Evolutionary conservation across 2,797 vertebrate species (phyloP).

Genomic region (Mormyrops attenuatus): DNA sequence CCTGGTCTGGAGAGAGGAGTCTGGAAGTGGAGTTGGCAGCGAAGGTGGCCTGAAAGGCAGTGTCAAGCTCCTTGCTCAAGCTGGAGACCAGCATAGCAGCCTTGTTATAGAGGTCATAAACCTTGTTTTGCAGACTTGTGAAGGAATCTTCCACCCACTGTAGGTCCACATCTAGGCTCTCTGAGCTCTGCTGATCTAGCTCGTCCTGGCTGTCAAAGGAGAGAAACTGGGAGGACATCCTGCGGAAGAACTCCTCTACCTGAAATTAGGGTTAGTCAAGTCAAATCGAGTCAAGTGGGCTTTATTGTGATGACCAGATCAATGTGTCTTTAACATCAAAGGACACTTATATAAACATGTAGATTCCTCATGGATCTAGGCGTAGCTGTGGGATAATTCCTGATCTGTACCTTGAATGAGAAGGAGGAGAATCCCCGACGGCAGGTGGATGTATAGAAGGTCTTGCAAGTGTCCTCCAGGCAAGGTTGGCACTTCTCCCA

Average conservation of each 20-base stretch:
- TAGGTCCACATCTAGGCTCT: slow-evolving; percentile 53
- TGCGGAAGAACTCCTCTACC: slow-evolving; percentile 68
- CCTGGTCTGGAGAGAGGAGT: slow-evolving; percentile 39
- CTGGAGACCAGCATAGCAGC: slow-evolving; percentile 58
- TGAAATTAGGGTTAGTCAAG: slow-evolving; percentile 34
- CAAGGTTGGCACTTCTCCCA: slow-evolving; percentile 70
- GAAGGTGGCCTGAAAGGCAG: slow-evolving; percentile 60
- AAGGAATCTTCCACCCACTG: slow-evolving; percentile 61
- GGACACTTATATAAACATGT: neutral
- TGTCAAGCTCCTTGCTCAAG: slow-evolving; percentile 64
- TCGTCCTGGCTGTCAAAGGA: slow-evolving; percentile 45
- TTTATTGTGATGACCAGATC: neutral
- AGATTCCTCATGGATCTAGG: neutral
- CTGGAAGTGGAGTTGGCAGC: slow-evolving; percentile 49
- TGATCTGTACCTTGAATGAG: slow-evolving; percentile 57
- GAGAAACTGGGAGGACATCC: slow-evolving; percentile 58
- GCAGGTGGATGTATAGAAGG: slow-evolving; percentile 61
- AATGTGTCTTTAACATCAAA: neutral
- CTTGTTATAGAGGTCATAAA: slow-evolving; percentile 59
- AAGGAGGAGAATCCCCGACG: slow-evolving; percentile 56
- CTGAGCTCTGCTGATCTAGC: slow-evolving; percentile 28
- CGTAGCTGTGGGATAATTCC: neutral
- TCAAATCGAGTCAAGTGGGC: neutral
- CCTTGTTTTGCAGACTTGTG: slow-evolving; percentile 50
- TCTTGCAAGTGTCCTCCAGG: slow-evolving; percentile 67